Percentiles rank a stretch among this genome's conserved stretches.
These are phyloP conservation scores for Drosophila subsilvestris DNA, from an alignment of 2,888 invertebrate species.

Conservation along the genomic window DNA sequence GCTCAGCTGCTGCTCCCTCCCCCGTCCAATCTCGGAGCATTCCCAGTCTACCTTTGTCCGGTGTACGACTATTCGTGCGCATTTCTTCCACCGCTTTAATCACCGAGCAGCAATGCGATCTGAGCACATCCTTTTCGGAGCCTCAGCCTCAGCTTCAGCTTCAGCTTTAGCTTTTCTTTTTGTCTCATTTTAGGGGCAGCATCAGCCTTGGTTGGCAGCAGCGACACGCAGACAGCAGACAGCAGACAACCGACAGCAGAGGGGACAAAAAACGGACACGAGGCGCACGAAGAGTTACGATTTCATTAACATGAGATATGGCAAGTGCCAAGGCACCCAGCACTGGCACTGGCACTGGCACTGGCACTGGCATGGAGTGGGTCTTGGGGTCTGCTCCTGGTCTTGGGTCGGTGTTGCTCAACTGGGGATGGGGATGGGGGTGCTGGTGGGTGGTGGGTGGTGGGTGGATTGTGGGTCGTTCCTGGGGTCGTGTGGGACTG, in stretches of 20 bases:
- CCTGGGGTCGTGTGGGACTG: constrained; percentile 58
- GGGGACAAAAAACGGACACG: constrained; percentile 67
- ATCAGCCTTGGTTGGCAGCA: constrained; percentile 22
- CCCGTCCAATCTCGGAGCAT: not conserved
- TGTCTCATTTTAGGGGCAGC: constrained; percentile 8
- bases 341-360: too few relatives aligned
- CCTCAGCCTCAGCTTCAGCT: not conserved
- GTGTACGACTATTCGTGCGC: constrained; percentile 37
- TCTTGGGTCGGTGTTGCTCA: not conserved
- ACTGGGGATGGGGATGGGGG: constrained; percentile 4
- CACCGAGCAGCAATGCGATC: constrained; percentile 43
- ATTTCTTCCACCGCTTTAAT: constrained; percentile 46
- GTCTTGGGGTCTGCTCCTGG: constrained; percentile 4
- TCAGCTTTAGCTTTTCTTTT: constrained; percentile 1
- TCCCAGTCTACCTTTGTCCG: constrained; percentile 33
- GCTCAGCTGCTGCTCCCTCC: too few relatives aligned
- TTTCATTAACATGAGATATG: constrained; percentile 81
- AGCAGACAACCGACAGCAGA: constrained; percentile 5
- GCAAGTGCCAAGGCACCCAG: constrained; percentile 58
- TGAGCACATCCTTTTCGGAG: constrained; percentile 35
- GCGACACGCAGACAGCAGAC: not conserved
- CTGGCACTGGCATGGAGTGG: constrained; percentile 6
- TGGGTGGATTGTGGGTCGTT: constrained; percentile 59
- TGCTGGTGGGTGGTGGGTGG: too few relatives aligned
- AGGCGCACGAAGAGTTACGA: constrained; percentile 77